These are phyloP conservation scores for Andrena minutula DNA, from an alignment of 2,888 invertebrate genomes.

Conservation along the genomic window DNA sequence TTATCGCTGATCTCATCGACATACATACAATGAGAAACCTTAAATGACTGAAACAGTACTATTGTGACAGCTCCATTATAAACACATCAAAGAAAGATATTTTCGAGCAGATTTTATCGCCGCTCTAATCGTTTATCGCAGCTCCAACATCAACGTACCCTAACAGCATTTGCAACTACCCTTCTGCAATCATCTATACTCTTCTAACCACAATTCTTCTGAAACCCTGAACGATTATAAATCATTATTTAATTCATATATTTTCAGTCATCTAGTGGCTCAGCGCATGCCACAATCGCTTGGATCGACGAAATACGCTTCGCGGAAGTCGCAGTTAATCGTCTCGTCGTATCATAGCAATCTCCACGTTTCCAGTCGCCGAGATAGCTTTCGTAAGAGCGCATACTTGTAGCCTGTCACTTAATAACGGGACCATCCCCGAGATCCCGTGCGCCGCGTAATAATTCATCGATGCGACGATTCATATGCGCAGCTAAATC, in stretches of 20 bases:
- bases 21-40: too few relatives aligned
- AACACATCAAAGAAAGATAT: too few relatives aligned
- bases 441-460: slow-evolving; percentile 2
- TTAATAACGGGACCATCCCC: slow-evolving; percentile 41
- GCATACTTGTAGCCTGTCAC: slow-evolving; percentile 39
- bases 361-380: slow-evolving; percentile 9
- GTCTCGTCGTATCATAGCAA: background rate
- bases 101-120: too few relatives aligned
- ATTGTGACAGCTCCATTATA: too few relatives aligned
- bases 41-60: too few relatives aligned
- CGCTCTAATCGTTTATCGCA: background rate
- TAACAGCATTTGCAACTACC: too few relatives aligned
- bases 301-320: background rate
- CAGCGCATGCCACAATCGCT: background rate
- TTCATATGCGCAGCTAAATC: slow-evolving; percentile 41
- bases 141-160: too few relatives aligned
- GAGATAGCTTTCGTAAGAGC: slow-evolving; percentile 39
- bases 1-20: too few relatives aligned
- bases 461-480: slow-evolving; percentile 48
- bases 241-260: background rate
- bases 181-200: background rate
- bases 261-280: background rate
- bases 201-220: background rate
- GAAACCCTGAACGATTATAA: background rate
- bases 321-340: background rate